A percentile compares a stretch with the other conserved stretches of the same genome.
Evolutionary conservation across 2,888 invertebrate genomes (phyloP).

Genomic region (Idaea aversata): DNA sequence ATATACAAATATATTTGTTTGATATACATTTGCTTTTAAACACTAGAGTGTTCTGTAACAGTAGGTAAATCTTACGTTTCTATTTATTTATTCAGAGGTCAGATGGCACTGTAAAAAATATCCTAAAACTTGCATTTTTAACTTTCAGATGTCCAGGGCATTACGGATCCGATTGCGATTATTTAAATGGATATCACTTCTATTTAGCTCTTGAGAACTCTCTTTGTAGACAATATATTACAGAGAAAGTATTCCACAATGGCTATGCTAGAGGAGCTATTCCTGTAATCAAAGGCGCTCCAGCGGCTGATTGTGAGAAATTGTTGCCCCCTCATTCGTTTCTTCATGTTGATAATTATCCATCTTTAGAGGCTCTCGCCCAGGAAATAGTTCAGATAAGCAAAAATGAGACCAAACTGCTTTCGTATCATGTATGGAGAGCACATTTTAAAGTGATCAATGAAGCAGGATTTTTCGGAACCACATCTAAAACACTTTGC

Average conservation of each 20-base stretch:
- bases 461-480: conserved; percentile 83
- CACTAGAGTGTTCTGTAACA: too few relatives aligned
- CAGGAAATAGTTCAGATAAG: conserved; percentile 70
- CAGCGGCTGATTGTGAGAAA: conserved; percentile 53
- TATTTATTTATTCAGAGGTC: too few relatives aligned
- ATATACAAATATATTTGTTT: too few relatives aligned
- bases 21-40: too few relatives aligned
- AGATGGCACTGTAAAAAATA: too few relatives aligned
- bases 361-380: conserved; percentile 54
- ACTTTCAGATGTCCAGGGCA: conserved; percentile 35
- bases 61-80: too few relatives aligned
- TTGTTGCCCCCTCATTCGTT: conserved; percentile 78
- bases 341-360: conserved; percentile 48
- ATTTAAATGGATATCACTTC: conserved; percentile 75
- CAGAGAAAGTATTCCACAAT: conserved; percentile 83
- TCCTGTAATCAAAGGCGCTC: conserved; percentile 80
- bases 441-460: conserved; percentile 63
- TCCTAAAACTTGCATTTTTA: too few relatives aligned
- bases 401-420: conserved; percentile 44
- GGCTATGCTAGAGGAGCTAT: conserved; percentile 75
- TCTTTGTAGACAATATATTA: conserved; percentile 81
- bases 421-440: conserved; percentile 78
- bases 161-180: conserved; percentile 62
- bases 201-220: conserved; percentile 83
- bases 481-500: conserved; percentile 79